These are phyloP conservation scores for Limenitis camilla DNA, from an alignment of 2,888 invertebrate genomes.

Conservation along the genomic window DNA sequence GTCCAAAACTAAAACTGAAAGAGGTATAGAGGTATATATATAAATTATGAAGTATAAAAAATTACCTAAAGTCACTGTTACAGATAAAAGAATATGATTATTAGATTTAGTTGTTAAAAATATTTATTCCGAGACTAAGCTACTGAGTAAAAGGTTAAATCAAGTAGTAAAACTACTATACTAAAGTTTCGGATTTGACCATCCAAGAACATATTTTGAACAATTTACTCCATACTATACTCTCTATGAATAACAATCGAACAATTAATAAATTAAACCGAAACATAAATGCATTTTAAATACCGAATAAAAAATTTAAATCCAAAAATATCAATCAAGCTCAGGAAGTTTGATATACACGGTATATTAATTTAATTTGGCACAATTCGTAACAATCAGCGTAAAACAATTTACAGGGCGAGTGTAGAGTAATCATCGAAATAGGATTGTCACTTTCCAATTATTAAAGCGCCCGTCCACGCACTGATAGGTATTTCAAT, in stretches of 20 bases:
- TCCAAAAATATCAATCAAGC: slow-evolving; percentile 21
- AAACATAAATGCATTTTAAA: slow-evolving; percentile 11
- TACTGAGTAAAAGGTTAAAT: too few relatives aligned
- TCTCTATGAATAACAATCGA: not conserved
- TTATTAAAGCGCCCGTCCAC: slow-evolving; percentile 50
- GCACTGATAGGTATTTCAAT: slow-evolving; percentile 35
- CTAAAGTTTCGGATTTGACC: too few relatives aligned
- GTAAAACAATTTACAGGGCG: slow-evolving; percentile 35
- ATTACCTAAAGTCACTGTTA: too few relatives aligned
- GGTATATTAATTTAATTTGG: slow-evolving; percentile 28
- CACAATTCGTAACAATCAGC: slow-evolving; percentile 34
- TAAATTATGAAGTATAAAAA: too few relatives aligned
- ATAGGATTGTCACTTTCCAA: slow-evolving; percentile 70
- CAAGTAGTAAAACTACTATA: too few relatives aligned
- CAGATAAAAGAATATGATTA: too few relatives aligned
- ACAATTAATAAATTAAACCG: not conserved
- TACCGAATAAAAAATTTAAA: slow-evolving; percentile 13
- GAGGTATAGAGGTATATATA: too few relatives aligned
- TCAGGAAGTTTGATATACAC: slow-evolving; percentile 19
- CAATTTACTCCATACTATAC: not conserved
- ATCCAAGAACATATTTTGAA: too few relatives aligned
- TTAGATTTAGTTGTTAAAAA: too few relatives aligned
- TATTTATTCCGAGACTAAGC: too few relatives aligned
- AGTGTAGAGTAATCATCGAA: slow-evolving; percentile 57
- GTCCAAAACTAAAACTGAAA: too few relatives aligned